Evolutionary conservation across 2,797 vertebrate species (phyloP).

Genomic region (Pempheris klunzingeri): DNA sequence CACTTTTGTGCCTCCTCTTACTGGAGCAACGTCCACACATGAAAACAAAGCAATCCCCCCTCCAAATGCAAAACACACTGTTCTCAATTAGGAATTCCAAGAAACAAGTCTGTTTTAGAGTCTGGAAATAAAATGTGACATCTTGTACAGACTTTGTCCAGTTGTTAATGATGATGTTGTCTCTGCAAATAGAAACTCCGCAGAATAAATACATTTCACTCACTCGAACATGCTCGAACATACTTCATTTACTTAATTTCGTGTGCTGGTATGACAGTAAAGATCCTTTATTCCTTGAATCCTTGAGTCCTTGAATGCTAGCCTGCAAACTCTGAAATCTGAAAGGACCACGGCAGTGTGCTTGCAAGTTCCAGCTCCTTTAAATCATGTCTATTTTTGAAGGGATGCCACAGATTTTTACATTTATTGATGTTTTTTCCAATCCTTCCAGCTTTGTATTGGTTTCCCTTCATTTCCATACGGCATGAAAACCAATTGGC

Average conservation of each 20-base stretch:
- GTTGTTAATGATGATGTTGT: conserved; percentile 54
- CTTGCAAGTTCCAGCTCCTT: neutral
- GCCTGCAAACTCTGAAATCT: neutral
- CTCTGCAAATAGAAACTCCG: conserved; percentile 40
- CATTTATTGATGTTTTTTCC: conserved; percentile 16
- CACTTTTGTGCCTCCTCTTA: conserved; percentile 47
- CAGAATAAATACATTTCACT: conserved; percentile 33
- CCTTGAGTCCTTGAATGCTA: no score
- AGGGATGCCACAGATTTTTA: conserved; percentile 14
- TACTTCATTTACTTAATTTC: conserved; percentile 38
- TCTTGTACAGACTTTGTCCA: conserved; percentile 36
- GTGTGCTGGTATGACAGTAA: no score
- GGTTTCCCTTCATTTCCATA: conserved; percentile 14
- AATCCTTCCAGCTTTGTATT: neutral
- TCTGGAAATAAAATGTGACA: conserved; percentile 50
- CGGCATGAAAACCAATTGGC: conserved; percentile 25
- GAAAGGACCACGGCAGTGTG: neutral
- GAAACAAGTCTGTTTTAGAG: conserved; percentile 57
- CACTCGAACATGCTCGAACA: no score
- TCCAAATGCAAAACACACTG: conserved; percentile 48
- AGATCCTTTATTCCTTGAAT: no score
- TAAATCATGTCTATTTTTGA: neutral
- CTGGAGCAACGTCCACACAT: conserved; percentile 45
- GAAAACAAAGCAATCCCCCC: conserved; percentile 46
- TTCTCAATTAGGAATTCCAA: conserved; percentile 39